Evolutionary conservation across 2,113 vertebrate species (phyloP).

Genomic region (Chaenogobius annularis): DNA sequence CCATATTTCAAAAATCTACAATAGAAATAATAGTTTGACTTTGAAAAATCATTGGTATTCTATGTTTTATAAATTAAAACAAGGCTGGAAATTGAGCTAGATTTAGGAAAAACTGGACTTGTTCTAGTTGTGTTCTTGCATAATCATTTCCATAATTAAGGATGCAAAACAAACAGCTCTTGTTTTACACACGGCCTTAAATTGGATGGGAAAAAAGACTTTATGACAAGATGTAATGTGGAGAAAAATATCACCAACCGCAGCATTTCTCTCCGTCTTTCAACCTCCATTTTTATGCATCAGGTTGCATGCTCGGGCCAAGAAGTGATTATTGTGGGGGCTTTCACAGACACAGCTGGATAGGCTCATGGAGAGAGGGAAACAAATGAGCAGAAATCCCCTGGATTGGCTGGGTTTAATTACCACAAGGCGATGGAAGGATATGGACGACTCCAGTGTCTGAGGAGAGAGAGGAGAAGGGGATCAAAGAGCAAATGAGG

Average conservation of each 20-base stretch:
- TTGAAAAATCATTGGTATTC: no score
- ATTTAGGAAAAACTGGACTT: no score
- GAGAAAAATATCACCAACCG: conserved; percentile 23
- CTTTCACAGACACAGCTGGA: conserved; percentile 69
- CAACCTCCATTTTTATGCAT: conserved; percentile 30
- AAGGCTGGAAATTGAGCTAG: no score
- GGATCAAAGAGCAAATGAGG: conserved; percentile 76
- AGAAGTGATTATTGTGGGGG: conserved; percentile 77
- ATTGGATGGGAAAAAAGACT: not conserved
- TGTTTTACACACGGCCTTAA: conserved; percentile 38
- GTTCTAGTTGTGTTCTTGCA: no score
- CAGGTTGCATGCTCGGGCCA: conserved; percentile 43
- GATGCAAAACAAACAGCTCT: conserved; percentile 25
- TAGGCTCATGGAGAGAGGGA: conserved; percentile 71
- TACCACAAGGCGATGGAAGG: conserved; percentile 73
- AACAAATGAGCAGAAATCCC: conserved; percentile 60
- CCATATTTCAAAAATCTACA: no score
- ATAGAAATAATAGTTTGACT: no score
- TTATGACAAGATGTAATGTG: not conserved
- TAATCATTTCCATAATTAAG: conserved; percentile 45
- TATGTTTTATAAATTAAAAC: no score
- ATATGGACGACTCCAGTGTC: conserved; percentile 63
- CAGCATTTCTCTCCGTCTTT: conserved; percentile 12
- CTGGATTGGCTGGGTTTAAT: conserved; percentile 81
- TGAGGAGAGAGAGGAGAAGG: conserved; percentile 62